These are phyloP conservation scores for Balearica regulorum DNA, from an alignment of 2,797 vertebrate species.

Conservation along the genomic window DNA sequence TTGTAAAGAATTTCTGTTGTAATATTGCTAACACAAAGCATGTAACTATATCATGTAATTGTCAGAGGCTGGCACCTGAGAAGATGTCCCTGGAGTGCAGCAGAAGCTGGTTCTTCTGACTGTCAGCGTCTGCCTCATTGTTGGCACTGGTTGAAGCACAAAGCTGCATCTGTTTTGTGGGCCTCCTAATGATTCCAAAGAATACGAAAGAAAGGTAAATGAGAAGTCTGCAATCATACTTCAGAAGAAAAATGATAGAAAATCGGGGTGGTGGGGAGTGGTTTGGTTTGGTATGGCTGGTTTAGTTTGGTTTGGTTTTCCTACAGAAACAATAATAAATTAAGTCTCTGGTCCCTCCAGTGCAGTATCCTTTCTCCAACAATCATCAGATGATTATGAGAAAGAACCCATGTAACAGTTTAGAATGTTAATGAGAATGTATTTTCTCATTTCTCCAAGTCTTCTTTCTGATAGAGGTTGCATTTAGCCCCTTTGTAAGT, in stretches of 20 bases:
- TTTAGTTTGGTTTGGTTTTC: not conserved
- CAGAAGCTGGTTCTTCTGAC: not conserved
- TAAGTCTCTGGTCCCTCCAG: not conserved
- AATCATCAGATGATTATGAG: not conserved
- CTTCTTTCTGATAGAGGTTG: not conserved
- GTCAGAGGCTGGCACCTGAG: not conserved
- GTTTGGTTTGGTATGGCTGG: not conserved
- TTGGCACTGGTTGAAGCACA: not conserved
- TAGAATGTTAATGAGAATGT: not conserved
- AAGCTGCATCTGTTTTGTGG: not conserved
- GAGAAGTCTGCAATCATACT: not conserved
- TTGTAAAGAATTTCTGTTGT: not conserved
- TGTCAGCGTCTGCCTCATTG: not conserved
- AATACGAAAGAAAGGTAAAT: not conserved
- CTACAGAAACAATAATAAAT: not conserved
- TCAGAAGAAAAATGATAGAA: not conserved
- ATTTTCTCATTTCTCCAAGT: not conserved
- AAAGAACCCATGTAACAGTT: not conserved
- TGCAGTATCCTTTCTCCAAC: not conserved
- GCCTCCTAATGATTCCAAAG: not conserved
- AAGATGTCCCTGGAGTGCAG: not conserved
- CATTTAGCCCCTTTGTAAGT: not conserved
- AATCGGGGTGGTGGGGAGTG: fast-evolving
- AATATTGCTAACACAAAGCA: not conserved
- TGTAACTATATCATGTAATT: not conserved